A percentile compares a stretch with the other conserved stretches of the same genome.
Evolutionary conservation across 2,113 vertebrate genomes (phyloP).

Genomic region (Australoheros scitulus): DNA sequence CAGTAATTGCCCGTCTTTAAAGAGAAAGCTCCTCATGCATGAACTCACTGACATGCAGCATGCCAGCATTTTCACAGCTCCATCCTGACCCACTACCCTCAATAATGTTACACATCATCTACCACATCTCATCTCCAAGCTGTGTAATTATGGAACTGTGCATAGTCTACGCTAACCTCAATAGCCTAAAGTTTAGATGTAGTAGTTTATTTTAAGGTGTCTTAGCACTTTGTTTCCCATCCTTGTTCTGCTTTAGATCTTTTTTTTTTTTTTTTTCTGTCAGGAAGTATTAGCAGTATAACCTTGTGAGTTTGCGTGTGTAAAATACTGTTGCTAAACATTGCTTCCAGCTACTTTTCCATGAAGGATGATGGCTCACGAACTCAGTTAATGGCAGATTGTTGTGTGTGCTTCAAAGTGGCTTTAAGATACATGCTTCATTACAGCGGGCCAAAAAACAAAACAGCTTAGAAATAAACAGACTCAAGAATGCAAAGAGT

Average conservation of each 20-base stretch:
- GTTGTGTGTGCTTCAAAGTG: background rate
- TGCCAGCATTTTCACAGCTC: background rate
- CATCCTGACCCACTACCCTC: conserved; percentile 18
- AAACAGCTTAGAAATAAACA: background rate
- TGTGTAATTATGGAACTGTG: conserved; percentile 16
- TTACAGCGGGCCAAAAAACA: background rate
- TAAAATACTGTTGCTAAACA: conserved; percentile 1
- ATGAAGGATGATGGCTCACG: background rate
- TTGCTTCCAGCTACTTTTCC: background rate
- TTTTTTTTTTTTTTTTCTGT: background rate
- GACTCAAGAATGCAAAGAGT: conserved; percentile 20
- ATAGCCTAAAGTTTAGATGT: background rate
- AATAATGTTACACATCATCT: background rate
- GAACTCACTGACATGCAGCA: background rate
- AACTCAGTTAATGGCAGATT: background rate
- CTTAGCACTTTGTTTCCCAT: conserved; percentile 18
- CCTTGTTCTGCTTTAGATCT: background rate
- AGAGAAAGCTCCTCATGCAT: background rate
- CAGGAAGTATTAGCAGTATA: background rate
- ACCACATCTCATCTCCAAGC: background rate
- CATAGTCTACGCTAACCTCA: conserved; percentile 10
- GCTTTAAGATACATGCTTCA: background rate
- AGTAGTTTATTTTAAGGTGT: conserved; percentile 6
- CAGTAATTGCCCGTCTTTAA: background rate
- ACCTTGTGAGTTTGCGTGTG: background rate